A percentile compares a stretch with the other conserved stretches of the same genome.
Evolutionary conservation across 2,113 vertebrate genomes (phyloP).

Genomic region (Mungos mungo): DNA sequence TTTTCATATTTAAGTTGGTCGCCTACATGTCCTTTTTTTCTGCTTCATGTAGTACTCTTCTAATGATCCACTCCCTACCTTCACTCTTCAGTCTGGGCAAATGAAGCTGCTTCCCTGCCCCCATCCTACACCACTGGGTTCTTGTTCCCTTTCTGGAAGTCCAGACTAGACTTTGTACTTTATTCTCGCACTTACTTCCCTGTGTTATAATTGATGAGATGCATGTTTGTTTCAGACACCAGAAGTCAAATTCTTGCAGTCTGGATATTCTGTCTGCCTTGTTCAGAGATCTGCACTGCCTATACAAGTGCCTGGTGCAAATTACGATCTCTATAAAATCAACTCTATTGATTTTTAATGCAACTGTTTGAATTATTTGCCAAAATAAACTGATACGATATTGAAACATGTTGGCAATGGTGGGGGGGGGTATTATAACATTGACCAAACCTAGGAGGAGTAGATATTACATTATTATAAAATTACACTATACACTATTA

Average conservation of each 20-base stretch:
- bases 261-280: neutral
- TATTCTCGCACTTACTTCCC: neutral
- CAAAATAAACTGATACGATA: neutral
- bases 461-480: neutral
- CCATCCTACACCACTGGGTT: neutral
- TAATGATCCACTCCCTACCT: neutral
- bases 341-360: neutral
- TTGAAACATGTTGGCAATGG: neutral
- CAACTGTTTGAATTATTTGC: neutral
- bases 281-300: neutral
- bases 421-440: neutral
- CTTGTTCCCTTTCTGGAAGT: neutral
- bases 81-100: neutral
- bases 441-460: neutral
- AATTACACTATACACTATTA: neutral
- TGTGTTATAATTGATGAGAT: neutral
- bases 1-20: neutral
- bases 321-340: neutral
- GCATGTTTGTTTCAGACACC: neutral
- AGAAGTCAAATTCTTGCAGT: neutral
- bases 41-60: neutral
- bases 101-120: neutral
- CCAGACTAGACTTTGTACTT: neutral
- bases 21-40: neutral
- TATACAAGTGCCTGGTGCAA: neutral